phyloP scores from a whole-genome alignment of 2,888 invertebrate genomes.

The Mylabris sibirica region DNA sequence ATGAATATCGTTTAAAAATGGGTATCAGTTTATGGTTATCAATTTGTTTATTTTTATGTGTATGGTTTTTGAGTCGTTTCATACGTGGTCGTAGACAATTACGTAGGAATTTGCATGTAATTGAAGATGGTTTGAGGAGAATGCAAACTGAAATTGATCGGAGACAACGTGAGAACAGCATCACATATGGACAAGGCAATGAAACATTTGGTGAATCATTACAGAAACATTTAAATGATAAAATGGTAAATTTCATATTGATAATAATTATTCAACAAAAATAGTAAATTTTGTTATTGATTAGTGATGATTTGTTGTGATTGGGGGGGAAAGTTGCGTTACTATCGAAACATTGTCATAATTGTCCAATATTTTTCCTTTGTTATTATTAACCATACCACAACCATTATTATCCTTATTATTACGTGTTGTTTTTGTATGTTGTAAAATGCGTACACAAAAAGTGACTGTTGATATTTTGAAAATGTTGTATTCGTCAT shows the following conservation, averaged over 20 bases:
- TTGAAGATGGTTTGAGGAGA: conserved; percentile 55
- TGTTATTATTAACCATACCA: background rate
- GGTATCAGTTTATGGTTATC: conserved; percentile 49
- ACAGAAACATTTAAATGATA: conserved; percentile 25
- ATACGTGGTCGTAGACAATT: conserved; percentile 52
- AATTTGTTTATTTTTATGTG: conserved; percentile 50
- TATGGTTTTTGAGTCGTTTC: conserved; percentile 53
- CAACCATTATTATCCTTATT: too few species aligned
- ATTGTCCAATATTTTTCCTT: background rate
- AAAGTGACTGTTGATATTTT: conserved; percentile 73
- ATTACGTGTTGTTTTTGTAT: too few species aligned
- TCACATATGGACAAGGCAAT: conserved; percentile 39
- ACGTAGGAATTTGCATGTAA: conserved; percentile 54
- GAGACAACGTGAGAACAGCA: conserved; percentile 45
- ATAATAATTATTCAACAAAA: too few species aligned
- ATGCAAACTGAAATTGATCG: conserved; percentile 54
- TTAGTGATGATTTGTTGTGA: background rate
- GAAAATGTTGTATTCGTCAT: conserved; percentile 71
- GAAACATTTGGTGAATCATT: conserved; percentile 41
- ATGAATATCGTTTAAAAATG: conserved; percentile 35
- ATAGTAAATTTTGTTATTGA: too few species aligned
- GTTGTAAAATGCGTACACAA: conserved; percentile 69
- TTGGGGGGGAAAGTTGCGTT: background rate
- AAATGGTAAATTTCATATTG: conserved; percentile 21
- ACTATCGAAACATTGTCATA: background rate